Conservation (phyloP, 30 jellyfish, hydroid and myxozoan genomes). For the Mastigias papua region DNA sequence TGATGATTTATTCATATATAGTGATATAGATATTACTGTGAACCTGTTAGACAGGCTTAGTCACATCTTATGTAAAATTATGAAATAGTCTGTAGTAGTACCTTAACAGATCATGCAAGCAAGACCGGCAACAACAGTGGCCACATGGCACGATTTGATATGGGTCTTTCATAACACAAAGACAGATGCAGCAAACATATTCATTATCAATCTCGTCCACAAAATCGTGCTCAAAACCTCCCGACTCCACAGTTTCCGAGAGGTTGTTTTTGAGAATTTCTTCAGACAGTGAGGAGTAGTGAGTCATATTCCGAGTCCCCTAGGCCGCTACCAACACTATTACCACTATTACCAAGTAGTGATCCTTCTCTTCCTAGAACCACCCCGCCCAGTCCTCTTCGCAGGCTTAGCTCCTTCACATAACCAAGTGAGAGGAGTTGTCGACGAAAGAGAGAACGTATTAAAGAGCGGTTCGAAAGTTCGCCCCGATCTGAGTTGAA, state of each 20-base stretch:
- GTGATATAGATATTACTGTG: no score
- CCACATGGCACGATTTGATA: conserved; percentile 74
- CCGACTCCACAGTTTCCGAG: neutral
- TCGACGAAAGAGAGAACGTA: no score
- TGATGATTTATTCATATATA: no score
- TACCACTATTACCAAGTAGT: no score
- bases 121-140: conserved; percentile 63
- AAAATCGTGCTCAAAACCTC: conserved; percentile 67
- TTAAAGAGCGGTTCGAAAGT: no score
- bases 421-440: no score
- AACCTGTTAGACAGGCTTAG: no score
- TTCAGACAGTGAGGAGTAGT: neutral
- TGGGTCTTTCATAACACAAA: conserved; percentile 64
- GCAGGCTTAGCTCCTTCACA: neutral
- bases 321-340: no score
- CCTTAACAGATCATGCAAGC: conserved; percentile 49
- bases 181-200: conserved; percentile 48
- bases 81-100: no score
- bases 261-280: neutral
- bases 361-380: neutral
- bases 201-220: conserved; percentile 53
- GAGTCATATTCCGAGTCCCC: neutral
- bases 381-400: neutral
- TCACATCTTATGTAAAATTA: no score
- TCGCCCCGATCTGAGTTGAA: no score